Base-by-base conservation (phyloP, 2,797 vertebrate genomes). In the Xenentodon cancila region DNA sequence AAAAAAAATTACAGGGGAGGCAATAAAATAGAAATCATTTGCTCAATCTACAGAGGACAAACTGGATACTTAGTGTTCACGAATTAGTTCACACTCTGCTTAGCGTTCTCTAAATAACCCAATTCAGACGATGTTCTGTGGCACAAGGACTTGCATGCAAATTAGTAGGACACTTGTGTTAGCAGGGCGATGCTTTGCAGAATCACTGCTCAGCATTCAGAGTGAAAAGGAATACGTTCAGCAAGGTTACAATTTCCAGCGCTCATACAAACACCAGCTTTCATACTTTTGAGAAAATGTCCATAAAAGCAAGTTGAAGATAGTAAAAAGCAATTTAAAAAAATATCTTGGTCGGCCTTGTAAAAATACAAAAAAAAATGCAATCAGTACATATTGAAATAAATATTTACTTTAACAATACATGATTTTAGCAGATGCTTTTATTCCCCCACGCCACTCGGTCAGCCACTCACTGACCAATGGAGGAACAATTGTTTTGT, bases 151-250 rank as follows among this genome's bases (percentile, higher is more conserved):
- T 74, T 57, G 53, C 61, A 79, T 75, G 71, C 56, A 81, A 84
- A 87, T 88, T 79, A 88, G 67, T 47, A 67, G 68, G 70, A 73
- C 69, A 81, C 51, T 70, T 79, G 72, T 82, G 80, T 65, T 70
- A 77, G 67, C 64, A 68, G 65, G 34, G 64, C 32, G 54, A 68
- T 27, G 52, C 59, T 79, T n/a, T 67, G 20, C 49, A 71, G 69
- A 44, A 64, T 56, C 16, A 25, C 46, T 34, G 59, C 27, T 68
- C 47, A 17, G 77, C 64, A 78, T 73, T 60, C 63, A 53, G 48
- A 68, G 58, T 21, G 4, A 47, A 37, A 25, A 47, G 48, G 80
- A 65, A 63, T 68, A 67, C 64, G 80, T 64, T 44, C 67, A 73
- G 71, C 64, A 63, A 49, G 48, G 45, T 44, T 69, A 75, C 64